Evolutionary conservation across 2,888 invertebrate genomes (phyloP), one percentile per base, ranked within the genome.

Genomic region (Drosophila aldrichi): DNA sequence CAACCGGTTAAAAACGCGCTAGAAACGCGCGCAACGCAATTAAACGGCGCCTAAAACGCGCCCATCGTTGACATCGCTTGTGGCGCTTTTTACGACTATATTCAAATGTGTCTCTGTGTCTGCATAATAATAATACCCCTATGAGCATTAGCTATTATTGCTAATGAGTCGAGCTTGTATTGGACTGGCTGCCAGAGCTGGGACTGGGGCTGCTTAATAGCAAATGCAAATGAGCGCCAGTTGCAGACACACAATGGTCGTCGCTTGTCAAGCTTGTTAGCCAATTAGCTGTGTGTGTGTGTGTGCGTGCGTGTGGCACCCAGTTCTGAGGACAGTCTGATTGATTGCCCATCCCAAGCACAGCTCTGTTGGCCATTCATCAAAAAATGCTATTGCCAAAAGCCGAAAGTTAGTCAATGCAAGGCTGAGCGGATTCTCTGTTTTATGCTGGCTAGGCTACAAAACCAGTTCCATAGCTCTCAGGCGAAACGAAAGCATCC

Each of bases 41-140:
- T 85, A 83, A 85, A 73, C 69, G 83, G 81, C 83, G 85, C 82
- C 69, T 51, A 46, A 77, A 81, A 65, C 71, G 74, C 76, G 73
- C 55, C 70, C 70, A 48, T 58, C 65, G 46, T 46, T 22, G 20
- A 20, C 48, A 60, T 52, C 66, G 64, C 58, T 49, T 63, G 58
- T 44, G 52, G 32, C 43, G 54, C 48, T 70, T 72, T 82, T 82
- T 81, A 81, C 70, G 79, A 56, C 60, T 74, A 64, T 71, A 74
- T 79, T 82, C 68, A 76, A 76, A 78, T 76, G 73, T 70, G 65
- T 65, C 63, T 59, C 34, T 36, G 20, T 51, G 51, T 51, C 51
- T 51, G 76, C 65, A 54, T 79, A 70, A 62, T 51, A 70, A 62
- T 60, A 29, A 34, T 59, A 57, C 52, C 58, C 71, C 74, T 67